Evolutionary conservation across 2,113 vertebrate genomes (phyloP), one percentile per base, ranked within the genome.

Genomic region (Pluvialis apricaria): DNA sequence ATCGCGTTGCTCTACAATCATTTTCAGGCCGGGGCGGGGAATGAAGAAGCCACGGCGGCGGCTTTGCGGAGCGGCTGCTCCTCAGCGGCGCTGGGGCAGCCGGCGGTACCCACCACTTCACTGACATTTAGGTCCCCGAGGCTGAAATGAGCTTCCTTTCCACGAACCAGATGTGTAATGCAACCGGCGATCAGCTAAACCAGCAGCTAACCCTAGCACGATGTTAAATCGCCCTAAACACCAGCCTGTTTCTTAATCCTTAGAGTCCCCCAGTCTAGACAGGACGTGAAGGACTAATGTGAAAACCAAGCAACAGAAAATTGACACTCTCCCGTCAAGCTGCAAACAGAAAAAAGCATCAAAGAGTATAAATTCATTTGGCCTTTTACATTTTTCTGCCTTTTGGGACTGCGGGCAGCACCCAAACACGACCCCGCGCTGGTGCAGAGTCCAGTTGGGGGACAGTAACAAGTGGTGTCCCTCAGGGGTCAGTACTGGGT

Each of bases 261-360:
- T 24, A 62, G 82, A 66, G 88, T 85, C 75, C 47, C 4, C 22
- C 62, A 26, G 93, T 96, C 94, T 95, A 96, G 96, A 88, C 92
- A 85, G 96, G 84, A 92, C 84, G 45, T 36, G 78, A 69, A 91
- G 58, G 49, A 87, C 70, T 94, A 79, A 95, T 40, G 71, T 16
- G 60, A 96, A 96, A 96, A 93, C 32, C 78, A 96, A 79, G 54
- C 5, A 6, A 82, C 31, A 72, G 49, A 91, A 91, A 49, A 80
- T 66, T 76, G 44, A 80, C 25, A 7, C 64, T 62, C 44, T 62
- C 24, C 58, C 13, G 16, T 19, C 0, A 2, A 57, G 78, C 58
- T 80, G 49, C n/a, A 49, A 80, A 49, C 3, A 51, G 87, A 54
- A 94, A 57, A 45, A 73, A 82, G 44, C 49, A 88, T 61, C 69